phyloP scores from a whole-genome alignment of 2,888 invertebrate species.

The Agrotis puta region DNA sequence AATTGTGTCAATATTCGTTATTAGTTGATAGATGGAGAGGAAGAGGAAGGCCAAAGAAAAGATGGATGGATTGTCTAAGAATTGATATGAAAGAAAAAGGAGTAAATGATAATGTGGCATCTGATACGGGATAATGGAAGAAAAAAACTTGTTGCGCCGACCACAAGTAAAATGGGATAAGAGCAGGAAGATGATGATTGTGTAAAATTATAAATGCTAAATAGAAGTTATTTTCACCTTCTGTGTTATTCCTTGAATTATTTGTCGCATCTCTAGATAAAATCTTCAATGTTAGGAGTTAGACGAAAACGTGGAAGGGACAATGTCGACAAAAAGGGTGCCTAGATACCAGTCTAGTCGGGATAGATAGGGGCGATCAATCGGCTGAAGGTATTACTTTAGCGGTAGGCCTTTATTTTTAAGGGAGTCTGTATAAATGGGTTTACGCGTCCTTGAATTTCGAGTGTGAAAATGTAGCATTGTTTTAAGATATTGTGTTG shows the following conservation, averaged over 20 bases:
- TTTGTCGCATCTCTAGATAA: slow-evolving; percentile 29
- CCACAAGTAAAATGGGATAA: no score
- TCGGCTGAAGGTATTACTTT: slow-evolving; percentile 5
- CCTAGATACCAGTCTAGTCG: slow-evolving; percentile 15
- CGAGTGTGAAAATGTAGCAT: neutral
- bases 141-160: no score
- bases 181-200: no score
- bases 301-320: slow-evolving; percentile 29
- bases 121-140: no score
- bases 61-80: no score
- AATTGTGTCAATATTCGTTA: no score
- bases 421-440: slow-evolving; percentile 6
- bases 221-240: neutral
- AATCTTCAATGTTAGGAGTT: slow-evolving; percentile 31
- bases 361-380: slow-evolving; percentile 31
- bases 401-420: slow-evolving; percentile 13
- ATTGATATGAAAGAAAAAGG: no score
- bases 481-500: neutral
- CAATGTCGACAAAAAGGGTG: slow-evolving; percentile 22
- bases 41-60: no score
- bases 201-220: no score
- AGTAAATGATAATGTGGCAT: no score
- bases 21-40: no score
- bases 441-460: neutral
- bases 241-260: neutral